These are phyloP conservation scores for Drusus annulatus DNA, from an alignment of 1,140 invertebrate species.

Conservation along the genomic window DNA sequence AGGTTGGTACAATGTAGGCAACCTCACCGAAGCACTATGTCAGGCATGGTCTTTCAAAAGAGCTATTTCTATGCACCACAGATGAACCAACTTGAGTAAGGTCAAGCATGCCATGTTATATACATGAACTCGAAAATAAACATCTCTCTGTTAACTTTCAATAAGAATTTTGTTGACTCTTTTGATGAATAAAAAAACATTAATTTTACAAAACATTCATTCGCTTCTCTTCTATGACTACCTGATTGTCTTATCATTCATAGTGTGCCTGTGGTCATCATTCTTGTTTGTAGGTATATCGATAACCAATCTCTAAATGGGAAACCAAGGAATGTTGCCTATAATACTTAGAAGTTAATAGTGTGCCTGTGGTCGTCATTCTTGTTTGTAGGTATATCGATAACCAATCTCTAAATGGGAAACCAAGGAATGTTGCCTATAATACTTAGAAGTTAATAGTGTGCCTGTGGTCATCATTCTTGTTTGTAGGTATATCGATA, in stretches of 20 bases:
- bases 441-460: constrained; percentile 5
- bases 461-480: constrained; percentile 19
- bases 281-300: not conserved
- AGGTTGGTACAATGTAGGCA: too few species aligned
- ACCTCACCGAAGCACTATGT: too few species aligned
- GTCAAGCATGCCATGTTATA: not conserved
- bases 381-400: not conserved
- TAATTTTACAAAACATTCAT: constrained; percentile 19
- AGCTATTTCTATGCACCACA: not conserved
- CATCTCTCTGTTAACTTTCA: not conserved
- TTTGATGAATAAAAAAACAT: not conserved
- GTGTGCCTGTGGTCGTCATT: constrained; percentile 20
- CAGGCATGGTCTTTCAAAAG: not conserved
- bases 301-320: not conserved
- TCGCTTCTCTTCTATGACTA: constrained; percentile 21
- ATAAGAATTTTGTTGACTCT: not conserved
- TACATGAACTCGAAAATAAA: constrained; percentile 5
- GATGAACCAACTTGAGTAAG: not conserved
- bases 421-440: not conserved
- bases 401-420: not conserved
- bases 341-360: constrained; percentile 4
- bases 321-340: not conserved
- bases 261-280: constrained; percentile 23
- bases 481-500: not conserved
- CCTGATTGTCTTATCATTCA: constrained; percentile 37